Evolutionary conservation across 2,797 vertebrate species (phyloP).

Genomic region (Chloroceryle inda): DNA sequence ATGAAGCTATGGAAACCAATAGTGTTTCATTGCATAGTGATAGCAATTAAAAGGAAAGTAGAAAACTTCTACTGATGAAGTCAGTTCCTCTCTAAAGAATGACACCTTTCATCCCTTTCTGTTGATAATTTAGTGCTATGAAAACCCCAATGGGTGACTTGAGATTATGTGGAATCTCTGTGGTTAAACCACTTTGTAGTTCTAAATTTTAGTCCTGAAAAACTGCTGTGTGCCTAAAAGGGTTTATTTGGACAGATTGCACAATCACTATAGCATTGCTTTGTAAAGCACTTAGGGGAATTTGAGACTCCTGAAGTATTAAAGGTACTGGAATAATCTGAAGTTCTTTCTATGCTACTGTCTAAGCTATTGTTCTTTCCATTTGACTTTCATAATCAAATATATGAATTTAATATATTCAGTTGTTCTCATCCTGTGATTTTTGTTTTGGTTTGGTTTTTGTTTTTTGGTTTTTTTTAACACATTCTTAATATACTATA

Average conservation of each 20-base stretch:
- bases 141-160: not conserved
- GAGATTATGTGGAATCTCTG: not conserved
- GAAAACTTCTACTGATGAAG: not conserved
- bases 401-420: not conserved
- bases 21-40: not conserved
- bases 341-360: too few relatives aligned
- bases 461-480: not conserved
- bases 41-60: not conserved
- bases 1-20: constrained; percentile 6
- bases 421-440: not conserved
- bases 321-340: not conserved
- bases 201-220: not conserved
- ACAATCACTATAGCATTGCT: not conserved
- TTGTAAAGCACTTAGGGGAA: constrained; percentile 19
- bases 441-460: not conserved
- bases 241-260: not conserved
- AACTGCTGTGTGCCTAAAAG: not conserved
- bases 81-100: not conserved
- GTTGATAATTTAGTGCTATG: not conserved
- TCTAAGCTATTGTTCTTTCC: not conserved
- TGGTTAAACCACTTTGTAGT: not conserved
- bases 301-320: not conserved
- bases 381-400: not conserved
- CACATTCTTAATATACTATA: not conserved
- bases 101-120: not conserved